Base-by-base conservation (phyloP, 2,797 vertebrate genomes). In the Galago senegalensis region DNA sequence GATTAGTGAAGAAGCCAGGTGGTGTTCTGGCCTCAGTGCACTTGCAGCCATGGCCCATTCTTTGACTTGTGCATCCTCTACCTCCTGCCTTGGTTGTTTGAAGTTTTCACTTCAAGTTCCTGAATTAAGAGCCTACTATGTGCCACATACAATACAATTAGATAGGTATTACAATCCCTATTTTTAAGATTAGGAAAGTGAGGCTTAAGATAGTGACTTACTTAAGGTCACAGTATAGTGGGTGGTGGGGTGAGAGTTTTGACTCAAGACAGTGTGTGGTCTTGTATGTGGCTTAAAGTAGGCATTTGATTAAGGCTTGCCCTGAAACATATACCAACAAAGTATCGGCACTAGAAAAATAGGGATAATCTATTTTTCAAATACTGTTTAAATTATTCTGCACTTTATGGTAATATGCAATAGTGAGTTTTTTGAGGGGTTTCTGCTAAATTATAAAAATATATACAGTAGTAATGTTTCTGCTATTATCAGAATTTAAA, bases 361-460 rank as follows among this genome's bases (percentile, higher is more conserved):
- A 60, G 31, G 14, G 31, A 7, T 72, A 81, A 46, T 77, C 5
- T 67, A 31, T 84, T 88, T 92, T 86, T 7, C 0, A 82, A 92
- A 34, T 83, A 29, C 13, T 87, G 5, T 37, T 83, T 63, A 79
- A 87, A 75, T 56, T 65, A 83, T 60, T 72, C n/a, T 37, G 16
- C 56, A 77, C 65, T 83, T 81, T 67, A 56, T 58, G 93, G 10
- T 12, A 25, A 91, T 76, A 23, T 53, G 23, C 43, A 60, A 49
- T 81, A 56, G 21, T 86, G 21, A 20, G 69, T 81, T 95, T 79
- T 91, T 89, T 65, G 53, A 80, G 37, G 23, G 21, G 40, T 91
- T 96, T 85, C 69, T 89, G 5, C 37, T 90, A 81, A 87, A 25
- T 8, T 49, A 3, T 53, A 94, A 88, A 76, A 43, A 8, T 65